phyloP scores from a whole-genome alignment of 2,113 vertebrate species.

The Phainopepla nitens region DNA sequence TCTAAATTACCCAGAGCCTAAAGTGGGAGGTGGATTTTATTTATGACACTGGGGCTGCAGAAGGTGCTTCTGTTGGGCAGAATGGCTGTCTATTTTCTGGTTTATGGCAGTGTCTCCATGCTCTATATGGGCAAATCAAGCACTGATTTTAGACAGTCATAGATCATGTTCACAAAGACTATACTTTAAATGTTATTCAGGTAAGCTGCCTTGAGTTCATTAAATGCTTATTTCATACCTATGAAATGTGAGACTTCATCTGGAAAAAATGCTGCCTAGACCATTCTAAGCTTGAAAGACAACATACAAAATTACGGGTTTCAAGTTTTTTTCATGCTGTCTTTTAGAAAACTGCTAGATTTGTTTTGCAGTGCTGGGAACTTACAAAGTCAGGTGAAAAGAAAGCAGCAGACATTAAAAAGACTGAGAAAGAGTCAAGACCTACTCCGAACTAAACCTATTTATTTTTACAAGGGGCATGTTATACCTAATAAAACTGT shows the following conservation, averaged over 20 bases:
- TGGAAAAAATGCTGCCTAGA: neutral
- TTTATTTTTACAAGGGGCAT: neutral
- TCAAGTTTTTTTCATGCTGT: neutral
- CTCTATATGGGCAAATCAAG: neutral
- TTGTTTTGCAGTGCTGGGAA: neutral
- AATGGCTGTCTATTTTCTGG: neutral
- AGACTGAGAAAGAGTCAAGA: neutral
- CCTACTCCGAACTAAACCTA: neutral
- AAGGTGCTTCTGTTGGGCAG: neutral
- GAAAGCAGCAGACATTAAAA: neutral
- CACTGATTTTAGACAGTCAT: neutral
- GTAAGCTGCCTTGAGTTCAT: neutral
- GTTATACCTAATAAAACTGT: neutral
- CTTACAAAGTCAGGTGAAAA: neutral
- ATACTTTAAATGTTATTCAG: neutral
- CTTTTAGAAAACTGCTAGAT: neutral
- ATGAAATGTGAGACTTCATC: neutral
- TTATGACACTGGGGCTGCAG: neutral
- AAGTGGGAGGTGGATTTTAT: neutral
- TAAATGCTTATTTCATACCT: neutral
- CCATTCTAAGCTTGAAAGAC: neutral
- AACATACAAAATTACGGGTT: neutral
- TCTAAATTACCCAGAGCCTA: neutral
- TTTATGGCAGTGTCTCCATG: neutral
- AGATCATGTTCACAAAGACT: neutral